These are phyloP conservation scores for Ursus arctos DNA, from an alignment of 2,113 vertebrate species.

Conservation along the genomic window DNA sequence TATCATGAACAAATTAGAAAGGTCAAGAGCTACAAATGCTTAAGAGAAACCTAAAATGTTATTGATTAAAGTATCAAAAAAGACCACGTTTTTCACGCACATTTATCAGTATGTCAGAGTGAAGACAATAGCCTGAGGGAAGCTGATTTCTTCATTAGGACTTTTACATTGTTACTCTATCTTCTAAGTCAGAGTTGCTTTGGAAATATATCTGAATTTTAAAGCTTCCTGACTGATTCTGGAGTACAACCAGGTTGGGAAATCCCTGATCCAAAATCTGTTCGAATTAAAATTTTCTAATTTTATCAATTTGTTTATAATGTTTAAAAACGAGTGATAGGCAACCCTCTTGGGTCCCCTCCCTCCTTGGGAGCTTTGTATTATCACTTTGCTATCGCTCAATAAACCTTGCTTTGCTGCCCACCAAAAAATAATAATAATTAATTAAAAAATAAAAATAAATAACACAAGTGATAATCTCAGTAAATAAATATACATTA, in stretches of 20 bases:
- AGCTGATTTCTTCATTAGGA: neutral
- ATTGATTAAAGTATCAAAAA: neutral
- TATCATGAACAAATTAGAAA: conserved; percentile 11
- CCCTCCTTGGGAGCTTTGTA: no score
- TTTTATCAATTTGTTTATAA: conserved; percentile 23
- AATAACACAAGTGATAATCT: neutral
- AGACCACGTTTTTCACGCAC: neutral
- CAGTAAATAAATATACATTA: neutral
- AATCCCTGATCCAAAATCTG: neutral
- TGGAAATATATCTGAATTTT: neutral
- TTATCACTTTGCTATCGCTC: no score
- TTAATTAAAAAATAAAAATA: no score
- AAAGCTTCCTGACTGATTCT: neutral
- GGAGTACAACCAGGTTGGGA: neutral
- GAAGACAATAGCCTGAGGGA: neutral
- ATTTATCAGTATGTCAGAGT: neutral
- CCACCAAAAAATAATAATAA: no score
- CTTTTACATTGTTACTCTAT: neutral
- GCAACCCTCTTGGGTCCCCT: no score
- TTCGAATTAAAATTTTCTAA: conserved; percentile 19
- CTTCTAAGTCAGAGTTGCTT: neutral
- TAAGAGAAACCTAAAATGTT: conserved; percentile 1
- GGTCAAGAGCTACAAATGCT: conserved; percentile 19
- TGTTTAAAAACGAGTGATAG: neutral
- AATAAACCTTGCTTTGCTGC: no score